A percentile compares a stretch with the other conserved stretches of the same genome.
These are phyloP conservation scores for Phaethon lepturus DNA, from an alignment of 2,113 vertebrate genomes.

Conservation along the genomic window DNA sequence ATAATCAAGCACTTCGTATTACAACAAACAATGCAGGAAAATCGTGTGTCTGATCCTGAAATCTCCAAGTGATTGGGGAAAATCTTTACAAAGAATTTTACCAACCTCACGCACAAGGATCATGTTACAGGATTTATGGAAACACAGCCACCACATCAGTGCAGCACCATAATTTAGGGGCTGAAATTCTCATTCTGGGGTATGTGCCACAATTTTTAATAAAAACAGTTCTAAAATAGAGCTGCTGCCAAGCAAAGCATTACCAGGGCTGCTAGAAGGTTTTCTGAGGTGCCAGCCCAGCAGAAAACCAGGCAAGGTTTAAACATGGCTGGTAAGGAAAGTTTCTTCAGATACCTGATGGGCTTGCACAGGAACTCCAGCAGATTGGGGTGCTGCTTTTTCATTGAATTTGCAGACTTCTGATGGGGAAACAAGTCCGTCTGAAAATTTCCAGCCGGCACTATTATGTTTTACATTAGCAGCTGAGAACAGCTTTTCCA, in stretches of 20 bases:
- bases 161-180: neutral
- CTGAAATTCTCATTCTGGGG: neutral
- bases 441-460: neutral
- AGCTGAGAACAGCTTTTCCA: neutral
- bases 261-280: constrained; percentile 5
- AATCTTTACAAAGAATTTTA: neutral
- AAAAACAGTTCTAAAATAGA: constrained; percentile 10
- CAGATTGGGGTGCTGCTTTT: neutral
- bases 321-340: neutral
- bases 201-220: constrained; percentile 32
- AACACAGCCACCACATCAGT: neutral
- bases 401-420: neutral
- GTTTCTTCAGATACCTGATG: neutral
- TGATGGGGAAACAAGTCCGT: neutral
- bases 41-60: neutral
- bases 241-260: constrained; percentile 45
- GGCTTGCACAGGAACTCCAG: neutral
- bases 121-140: accelerated
- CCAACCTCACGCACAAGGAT: neutral
- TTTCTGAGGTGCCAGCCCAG: neutral
- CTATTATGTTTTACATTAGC: neutral
- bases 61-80: neutral
- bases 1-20: neutral
- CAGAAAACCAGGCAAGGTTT: neutral
- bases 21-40: neutral